A percentile compares a stretch with the other conserved stretches of the same genome.
Conservation (phyloP, 2,113 vertebrate genomes). For the Tylochromis polylepis region DNA sequence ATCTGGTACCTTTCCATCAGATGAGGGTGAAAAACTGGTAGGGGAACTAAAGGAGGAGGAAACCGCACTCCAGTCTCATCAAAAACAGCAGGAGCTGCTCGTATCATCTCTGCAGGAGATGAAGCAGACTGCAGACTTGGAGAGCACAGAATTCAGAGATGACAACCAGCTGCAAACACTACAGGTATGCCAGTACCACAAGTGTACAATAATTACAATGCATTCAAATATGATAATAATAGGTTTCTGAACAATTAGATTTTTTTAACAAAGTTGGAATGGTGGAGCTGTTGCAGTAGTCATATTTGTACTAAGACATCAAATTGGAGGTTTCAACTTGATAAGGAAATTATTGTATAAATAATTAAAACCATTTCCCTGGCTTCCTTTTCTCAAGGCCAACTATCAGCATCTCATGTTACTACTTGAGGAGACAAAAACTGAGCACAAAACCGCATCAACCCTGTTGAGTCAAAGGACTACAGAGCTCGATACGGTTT, state of each 20-base stretch:
- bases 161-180: conserved; percentile 17
- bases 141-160: conserved; percentile 35
- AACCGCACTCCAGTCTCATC: conserved; percentile 38
- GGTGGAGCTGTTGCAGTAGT: not conserved
- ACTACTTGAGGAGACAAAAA: conserved; percentile 63
- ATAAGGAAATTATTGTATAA: not conserved
- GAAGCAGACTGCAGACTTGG: conserved; percentile 49
- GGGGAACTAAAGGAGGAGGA: conserved; percentile 59
- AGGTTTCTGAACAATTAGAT: not conserved
- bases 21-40: conserved; percentile 31
- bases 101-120: conserved; percentile 65
- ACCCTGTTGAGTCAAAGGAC: conserved; percentile 66
- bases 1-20: not conserved
- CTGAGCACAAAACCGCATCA: conserved; percentile 21
- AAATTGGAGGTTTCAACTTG: not conserved
- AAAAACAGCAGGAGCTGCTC: conserved; percentile 66
- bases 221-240: not conserved
- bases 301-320: not conserved
- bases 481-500: not conserved
- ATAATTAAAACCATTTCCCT: not conserved
- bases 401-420: conserved; percentile 54
- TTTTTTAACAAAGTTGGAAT: not conserved
- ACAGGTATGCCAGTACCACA: conserved; percentile 18
- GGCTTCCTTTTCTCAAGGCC: conserved; percentile 36
- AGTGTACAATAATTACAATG: not conserved